Evolutionary conservation across 2,888 invertebrate genomes (phyloP), one percentile per base, ranked within the genome.

Genomic region (Cheilosia scutellata): DNA sequence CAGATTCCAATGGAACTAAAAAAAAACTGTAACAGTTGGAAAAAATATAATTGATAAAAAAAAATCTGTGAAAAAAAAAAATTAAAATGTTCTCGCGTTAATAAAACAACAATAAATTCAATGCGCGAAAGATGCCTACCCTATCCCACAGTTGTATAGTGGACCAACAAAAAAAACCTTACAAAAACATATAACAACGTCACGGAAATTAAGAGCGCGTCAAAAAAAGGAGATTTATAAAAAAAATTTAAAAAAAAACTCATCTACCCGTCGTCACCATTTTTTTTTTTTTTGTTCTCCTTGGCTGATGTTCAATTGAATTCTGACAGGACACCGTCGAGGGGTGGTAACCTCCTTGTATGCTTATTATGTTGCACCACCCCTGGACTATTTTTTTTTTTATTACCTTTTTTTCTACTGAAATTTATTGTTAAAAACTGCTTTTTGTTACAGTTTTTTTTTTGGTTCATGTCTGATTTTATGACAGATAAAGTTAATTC

Each of bases 201-300:
- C 82, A 86, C 72, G 86, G 86, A 86, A 86, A 86, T 86, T 86
- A 86, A 82, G 86, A 86, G 86, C 82, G 86, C 86, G 86, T 86
- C 76, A 86, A 86, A 86, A 77, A 86, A 82, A 86, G 82, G 77
- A 63, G 57, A 82, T 60, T 66, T 66, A 33, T 57, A 63, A 60
- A 82, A 82, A 74, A 80, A 76, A 70, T 51, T 7, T 2, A 53
- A 57, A 70, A 71, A 72, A 71, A 76, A 71, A 37, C 37, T 37
- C 37, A 11, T 37, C 49, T 65, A 77, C 76, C 86, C 86, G 86
- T 86, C 86, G 82, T 82, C 86, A 86, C 86, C 86, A 86, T 82
- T 86, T 86, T 86, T 86, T 86, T 86, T 86, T 79, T 66, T 62
- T n/a, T 53, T 29, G 20, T 49, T 29, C 0, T 49, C 66, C 42